Evolutionary conservation across 2,113 vertebrate species (phyloP).

Genomic region (Manacus vitellinus): DNA sequence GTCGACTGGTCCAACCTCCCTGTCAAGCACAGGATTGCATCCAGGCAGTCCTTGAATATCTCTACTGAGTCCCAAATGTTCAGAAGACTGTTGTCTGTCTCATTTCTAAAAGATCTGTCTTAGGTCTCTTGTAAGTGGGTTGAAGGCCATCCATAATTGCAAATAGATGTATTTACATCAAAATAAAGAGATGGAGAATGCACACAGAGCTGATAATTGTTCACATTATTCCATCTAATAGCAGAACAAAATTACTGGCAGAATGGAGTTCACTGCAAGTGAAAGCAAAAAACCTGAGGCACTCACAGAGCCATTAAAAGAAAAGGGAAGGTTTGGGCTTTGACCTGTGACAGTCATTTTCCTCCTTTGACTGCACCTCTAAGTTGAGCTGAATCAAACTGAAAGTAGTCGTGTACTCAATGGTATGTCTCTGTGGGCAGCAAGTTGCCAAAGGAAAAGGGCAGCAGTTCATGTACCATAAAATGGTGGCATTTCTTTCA

Average conservation of each 20-base stretch:
- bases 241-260: constrained; percentile 17
- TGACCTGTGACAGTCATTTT: constrained; percentile 18
- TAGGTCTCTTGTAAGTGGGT: neutral
- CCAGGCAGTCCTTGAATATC: neutral
- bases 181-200: neutral
- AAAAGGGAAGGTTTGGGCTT: neutral
- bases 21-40: neutral
- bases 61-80: neutral
- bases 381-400: neutral
- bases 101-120: neutral
- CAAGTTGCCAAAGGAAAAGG: neutral
- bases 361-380: neutral
- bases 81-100: neutral
- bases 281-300: constrained; percentile 46
- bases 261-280: neutral
- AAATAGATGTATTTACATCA: constrained; percentile 17
- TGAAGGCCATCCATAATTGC: neutral
- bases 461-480: neutral
- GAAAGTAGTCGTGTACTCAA: neutral
- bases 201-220: constrained; percentile 15
- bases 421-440: neutral
- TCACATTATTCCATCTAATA: constrained; percentile 29
- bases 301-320: constrained; percentile 7
- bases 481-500: neutral
- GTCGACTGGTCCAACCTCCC: neutral